Conservation (phyloP, 2,797 vertebrate genomes). For the Clarias pachynema region DNA sequence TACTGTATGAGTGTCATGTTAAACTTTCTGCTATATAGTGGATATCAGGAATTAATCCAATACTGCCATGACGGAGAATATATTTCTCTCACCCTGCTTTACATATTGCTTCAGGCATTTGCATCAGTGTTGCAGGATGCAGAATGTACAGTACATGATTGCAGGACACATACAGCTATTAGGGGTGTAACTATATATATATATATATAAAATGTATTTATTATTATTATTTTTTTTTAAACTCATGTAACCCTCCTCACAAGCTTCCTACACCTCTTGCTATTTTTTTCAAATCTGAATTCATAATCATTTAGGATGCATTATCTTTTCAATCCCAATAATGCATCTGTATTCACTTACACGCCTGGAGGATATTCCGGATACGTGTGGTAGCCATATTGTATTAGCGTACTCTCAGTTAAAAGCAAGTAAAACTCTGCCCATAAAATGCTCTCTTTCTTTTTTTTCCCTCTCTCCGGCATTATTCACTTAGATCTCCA, state of each 20-base stretch:
- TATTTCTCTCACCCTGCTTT: neutral
- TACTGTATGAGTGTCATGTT: neutral
- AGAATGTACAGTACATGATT: neutral
- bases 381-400: neutral
- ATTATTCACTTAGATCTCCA: conserved; percentile 6
- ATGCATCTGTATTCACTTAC: neutral
- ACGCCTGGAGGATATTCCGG: neutral
- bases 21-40: neutral
- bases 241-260: neutral
- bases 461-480: neutral
- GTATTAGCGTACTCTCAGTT: neutral
- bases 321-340: neutral
- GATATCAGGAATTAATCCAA: neutral
- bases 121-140: no score
- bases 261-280: neutral
- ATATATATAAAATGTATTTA: no score
- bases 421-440: neutral
- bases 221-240: no score
- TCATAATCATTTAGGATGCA: neutral
- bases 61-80: neutral
- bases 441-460: conserved; percentile 4
- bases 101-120: neutral
- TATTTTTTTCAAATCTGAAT: neutral
- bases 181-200: neutral
- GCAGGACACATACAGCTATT: neutral